Base-by-base conservation (phyloP, 2,113 vertebrate genomes). In the Myiopsitta monachus region DNA sequence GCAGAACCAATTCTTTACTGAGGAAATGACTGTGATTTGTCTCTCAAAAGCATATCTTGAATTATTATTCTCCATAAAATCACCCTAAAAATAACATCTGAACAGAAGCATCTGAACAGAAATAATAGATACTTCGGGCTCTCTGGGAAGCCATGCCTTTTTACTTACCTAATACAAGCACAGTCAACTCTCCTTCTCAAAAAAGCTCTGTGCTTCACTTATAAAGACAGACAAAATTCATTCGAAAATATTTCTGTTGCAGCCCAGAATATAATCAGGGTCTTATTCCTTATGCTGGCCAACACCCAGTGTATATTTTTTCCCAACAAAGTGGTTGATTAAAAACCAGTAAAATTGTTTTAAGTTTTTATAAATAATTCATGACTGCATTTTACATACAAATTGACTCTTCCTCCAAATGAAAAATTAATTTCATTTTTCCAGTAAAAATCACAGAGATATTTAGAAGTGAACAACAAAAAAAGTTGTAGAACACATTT, bases 351-450 rank as follows among this genome's bases (percentile, higher is more conserved):
- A 79, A 86, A 70, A 70, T 78, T 92, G 75, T 74, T 91, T 92
- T 84, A 78, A 90, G 10, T 6, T 66, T 92, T 87, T 64, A 85
- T 68, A 89, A 95, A 96, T 87, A 95, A 96, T 95, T 95, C 55
- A 87, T 41, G 24, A 63, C 27, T 54, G 18, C 43, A 92, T 79
- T 96, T 94, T 89, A 86, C 59, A 94, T 51, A 92, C 16, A 75
- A 95, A 91, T 76, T 85, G 30, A 36, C 23, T 84, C 30, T 67
- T 94, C 33, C 38, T 67, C n/a, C 10, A 91, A 83, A 68, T 23
- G 41, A 86, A 94, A 72, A 75, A 88, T 23, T 52, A 43, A 14
- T 61, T 59, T 87, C 64, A 72, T 70, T 95, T 96, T 74, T 69
- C 66, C 73, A 43, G 52, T 18, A 46, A 81, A 76, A 63, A 46